Percentiles rank a stretch among this genome's conserved stretches.
Evolutionary conservation across 2,797 vertebrate genomes (phyloP).

Genomic region (Gallinago nigripennis): DNA sequence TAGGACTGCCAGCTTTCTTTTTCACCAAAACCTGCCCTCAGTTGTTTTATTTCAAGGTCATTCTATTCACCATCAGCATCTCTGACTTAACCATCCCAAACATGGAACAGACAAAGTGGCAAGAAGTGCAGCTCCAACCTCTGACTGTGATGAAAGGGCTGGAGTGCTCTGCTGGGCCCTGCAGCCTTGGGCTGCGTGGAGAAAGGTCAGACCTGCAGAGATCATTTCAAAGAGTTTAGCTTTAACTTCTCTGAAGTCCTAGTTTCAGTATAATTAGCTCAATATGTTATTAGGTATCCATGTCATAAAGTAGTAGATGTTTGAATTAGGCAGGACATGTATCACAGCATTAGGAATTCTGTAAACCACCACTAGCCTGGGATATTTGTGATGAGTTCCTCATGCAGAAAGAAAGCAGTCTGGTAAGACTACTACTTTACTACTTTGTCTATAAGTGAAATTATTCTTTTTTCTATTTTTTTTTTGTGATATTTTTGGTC

Average conservation of each 20-base stretch:
- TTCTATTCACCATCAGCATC: neutral
- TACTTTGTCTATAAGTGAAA: neutral
- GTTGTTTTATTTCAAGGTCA: neutral
- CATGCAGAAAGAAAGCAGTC: neutral
- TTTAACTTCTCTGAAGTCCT: neutral
- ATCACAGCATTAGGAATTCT: neutral
- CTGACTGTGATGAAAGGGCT: neutral
- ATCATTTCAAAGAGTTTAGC: neutral
- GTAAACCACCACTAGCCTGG: neutral
- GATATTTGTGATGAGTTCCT: neutral
- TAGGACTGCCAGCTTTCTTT: neutral
- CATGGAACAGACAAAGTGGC: neutral
- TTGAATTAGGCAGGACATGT: neutral
- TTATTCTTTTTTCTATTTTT: neutral
- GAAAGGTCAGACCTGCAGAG: neutral
- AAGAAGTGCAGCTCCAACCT: rapidly evolving
- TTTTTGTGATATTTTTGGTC: neutral
- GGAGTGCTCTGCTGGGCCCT: neutral
- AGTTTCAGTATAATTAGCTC: neutral
- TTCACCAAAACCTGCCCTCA: neutral
- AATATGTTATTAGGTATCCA: neutral
- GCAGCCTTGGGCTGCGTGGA: neutral
- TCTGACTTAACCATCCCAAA: neutral
- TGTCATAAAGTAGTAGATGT: neutral
- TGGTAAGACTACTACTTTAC: neutral